These are phyloP conservation scores for Hexactinellida sp. DNA, from an alignment of 37 sponge, comb jelly and placozoan genomes.

Conservation along the genomic window DNA sequence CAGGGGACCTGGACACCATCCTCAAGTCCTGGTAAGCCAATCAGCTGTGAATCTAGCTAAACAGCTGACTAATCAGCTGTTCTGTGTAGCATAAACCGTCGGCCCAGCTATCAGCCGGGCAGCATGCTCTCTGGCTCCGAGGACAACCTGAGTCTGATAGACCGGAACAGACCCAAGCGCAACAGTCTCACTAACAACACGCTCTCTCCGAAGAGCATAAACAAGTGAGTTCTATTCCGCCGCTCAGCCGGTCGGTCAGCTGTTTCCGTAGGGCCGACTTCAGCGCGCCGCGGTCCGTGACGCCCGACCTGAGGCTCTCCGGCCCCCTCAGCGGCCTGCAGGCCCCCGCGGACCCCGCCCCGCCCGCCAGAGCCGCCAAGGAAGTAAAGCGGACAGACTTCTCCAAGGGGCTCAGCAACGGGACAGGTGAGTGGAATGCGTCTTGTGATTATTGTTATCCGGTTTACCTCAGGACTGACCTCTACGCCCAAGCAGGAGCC, in stretches of 20 bases:
- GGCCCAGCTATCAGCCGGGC: constrained; percentile 10
- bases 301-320: neutral
- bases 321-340: too few relatives aligned
- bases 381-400: neutral
- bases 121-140: neutral
- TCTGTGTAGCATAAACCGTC: neutral
- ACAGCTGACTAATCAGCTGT: neutral
- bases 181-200: neutral
- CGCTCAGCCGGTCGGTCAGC: neutral
- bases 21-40: neutral
- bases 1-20: neutral
- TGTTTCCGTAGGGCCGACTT: neutral
- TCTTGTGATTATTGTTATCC: neutral
- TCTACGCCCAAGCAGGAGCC: neutral
- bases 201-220: neutral
- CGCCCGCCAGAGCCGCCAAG: neutral
- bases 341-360: too few relatives aligned
- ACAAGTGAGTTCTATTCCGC: neutral
- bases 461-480: neutral
- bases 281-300: neutral
- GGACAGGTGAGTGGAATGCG: neutral
- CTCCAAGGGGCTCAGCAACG: neutral
- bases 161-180: neutral
- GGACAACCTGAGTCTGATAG: neutral
- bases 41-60: neutral